Base-by-base conservation (phyloP, 2,888 invertebrate genomes). In the Saturnia pavonia region DNA sequence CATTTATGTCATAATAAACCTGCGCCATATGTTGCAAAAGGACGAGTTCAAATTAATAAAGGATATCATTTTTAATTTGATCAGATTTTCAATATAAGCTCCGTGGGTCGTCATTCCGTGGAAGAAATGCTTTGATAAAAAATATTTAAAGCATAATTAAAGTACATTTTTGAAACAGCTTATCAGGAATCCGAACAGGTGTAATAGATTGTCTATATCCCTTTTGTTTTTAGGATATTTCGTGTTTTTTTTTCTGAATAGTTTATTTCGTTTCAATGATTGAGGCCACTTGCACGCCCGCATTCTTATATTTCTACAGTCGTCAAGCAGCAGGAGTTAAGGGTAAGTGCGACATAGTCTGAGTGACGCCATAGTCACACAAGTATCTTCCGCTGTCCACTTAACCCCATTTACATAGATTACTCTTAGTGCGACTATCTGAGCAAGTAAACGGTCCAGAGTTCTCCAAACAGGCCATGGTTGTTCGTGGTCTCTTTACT, bases 1-100 rank as follows among this genome's bases (percentile, higher is more conserved):
- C 57, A 70, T 67, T 57, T n/a, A 34, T 54, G 27, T 60, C 45
- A 27, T 68, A 67, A 54, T 45, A 60, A 45, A 48, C 42, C 6
- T 68, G 45, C 67, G 70, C 63, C 68, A 63, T 68, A 60, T 68
- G 40, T 65, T 63, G 63, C 43, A 67, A 67, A 68, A 67, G 43
- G 19, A 16, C n/a, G 14, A 63, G 27, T 34, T 68, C 45, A 60
- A 60, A 69, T 27, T 51, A 66, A 40, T 48, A 65, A 22, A 22
- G 48, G 14, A 22, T 70, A 22, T 34, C n/a, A 66, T 66, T 45
- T 51, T 16, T 34, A 63, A 63, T 40, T 63, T 12, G 57, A 57
- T 25, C 25, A 25, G 25, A 11, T 57, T 57, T 57, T 57, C 57
- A 57, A 57, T 57, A 57, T 25, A 57, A 8, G 57, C 25, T 57